Conservation (phyloP, 2,888 invertebrate genomes). For the Fissipunctia ypsillon region DNA sequence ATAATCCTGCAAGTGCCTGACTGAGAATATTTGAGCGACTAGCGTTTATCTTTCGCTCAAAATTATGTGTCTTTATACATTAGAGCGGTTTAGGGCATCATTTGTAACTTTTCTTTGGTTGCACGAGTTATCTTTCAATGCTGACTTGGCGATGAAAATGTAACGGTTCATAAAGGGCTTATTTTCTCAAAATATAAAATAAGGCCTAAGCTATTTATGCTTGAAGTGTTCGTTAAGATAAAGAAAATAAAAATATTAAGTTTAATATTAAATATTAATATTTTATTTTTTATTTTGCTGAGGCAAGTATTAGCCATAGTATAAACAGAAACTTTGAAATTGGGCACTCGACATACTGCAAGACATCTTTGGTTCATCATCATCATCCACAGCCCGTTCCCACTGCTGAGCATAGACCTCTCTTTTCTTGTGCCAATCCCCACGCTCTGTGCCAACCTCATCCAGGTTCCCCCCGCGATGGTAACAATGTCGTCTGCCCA, state of each 20-base stretch:
- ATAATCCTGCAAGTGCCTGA: conserved; percentile 4
- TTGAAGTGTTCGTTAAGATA: not conserved
- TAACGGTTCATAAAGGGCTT: conserved; percentile 7
- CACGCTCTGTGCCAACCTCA: too few species aligned
- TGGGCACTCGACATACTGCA: too few species aligned
- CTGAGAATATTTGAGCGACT: conserved; percentile 34
- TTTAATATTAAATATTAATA: too few species aligned
- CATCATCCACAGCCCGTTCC: too few species aligned
- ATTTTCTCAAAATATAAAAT: conserved; percentile 18
- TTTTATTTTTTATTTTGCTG: too few species aligned
- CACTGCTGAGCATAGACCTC: too few species aligned
- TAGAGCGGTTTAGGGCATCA: conserved; percentile 16
- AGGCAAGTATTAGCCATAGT: not conserved
- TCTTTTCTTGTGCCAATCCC: too few species aligned
- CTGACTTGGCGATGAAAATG: conserved; percentile 20
- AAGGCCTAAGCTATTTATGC: not conserved
- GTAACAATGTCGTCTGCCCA: too few species aligned
- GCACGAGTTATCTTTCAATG: conserved; percentile 18
- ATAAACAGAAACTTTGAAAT: conserved; percentile 6
- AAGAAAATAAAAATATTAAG: not conserved
- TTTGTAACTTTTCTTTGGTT: conserved; percentile 31
- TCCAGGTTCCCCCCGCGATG: too few species aligned
- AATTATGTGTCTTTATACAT: conserved; percentile 29
- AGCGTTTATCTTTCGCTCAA: conserved; percentile 40
- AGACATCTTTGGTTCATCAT: not conserved